Evolutionary conservation across 2,888 invertebrate species (phyloP).

Genomic region (Poecilus cupreus): DNA sequence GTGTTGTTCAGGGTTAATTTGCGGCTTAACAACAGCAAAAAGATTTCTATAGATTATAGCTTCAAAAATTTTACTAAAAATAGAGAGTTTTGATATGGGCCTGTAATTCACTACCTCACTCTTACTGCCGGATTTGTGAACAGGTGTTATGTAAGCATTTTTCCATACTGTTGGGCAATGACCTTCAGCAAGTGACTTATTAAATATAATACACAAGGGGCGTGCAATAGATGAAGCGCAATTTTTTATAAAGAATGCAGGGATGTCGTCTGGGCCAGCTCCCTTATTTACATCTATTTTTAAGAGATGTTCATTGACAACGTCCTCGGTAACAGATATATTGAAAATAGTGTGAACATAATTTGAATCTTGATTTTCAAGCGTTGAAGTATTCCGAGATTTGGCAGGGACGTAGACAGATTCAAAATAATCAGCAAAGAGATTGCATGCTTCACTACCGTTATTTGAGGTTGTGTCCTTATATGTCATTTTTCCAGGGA

Average conservation of each 20-base stretch:
- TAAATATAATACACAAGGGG: background rate
- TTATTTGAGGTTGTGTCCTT: background rate
- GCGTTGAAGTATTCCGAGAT: too few relatives aligned
- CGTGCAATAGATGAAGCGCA: too few relatives aligned
- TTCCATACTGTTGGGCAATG: constrained; percentile 37
- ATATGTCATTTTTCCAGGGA: background rate
- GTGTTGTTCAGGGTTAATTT: constrained; percentile 52
- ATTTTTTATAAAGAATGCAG: too few relatives aligned
- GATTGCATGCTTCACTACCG: background rate
- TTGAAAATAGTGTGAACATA: background rate
- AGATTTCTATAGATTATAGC: background rate
- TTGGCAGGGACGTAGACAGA: background rate
- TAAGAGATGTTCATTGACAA: too few relatives aligned
- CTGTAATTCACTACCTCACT: constrained; percentile 11
- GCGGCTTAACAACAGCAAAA: background rate
- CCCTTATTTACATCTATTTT: too few relatives aligned
- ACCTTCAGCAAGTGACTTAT: background rate
- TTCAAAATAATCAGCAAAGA: background rate
- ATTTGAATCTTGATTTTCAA: too few relatives aligned
- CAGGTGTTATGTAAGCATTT: constrained; percentile 12
- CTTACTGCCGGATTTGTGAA: constrained; percentile 37
- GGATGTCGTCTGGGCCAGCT: too few relatives aligned
- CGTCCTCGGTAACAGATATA: background rate
- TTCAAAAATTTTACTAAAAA: background rate
- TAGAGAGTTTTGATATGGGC: background rate